These are phyloP conservation scores for Germaria angustata DNA, from an alignment of 2,888 invertebrate species.

Conservation along the genomic window DNA sequence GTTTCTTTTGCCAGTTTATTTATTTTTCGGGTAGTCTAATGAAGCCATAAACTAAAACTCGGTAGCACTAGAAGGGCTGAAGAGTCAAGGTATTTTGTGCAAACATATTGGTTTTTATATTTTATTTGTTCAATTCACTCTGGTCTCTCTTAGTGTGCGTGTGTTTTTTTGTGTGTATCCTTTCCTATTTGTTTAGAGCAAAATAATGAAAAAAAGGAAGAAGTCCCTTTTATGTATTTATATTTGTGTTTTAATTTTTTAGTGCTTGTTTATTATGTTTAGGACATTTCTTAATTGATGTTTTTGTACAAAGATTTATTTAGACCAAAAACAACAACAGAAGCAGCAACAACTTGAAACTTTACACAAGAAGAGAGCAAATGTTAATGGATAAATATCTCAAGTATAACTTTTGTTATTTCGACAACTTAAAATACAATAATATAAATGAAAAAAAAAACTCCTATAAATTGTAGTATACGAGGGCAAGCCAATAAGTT, in stretches of 20 bases:
- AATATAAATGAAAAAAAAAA: neutral
- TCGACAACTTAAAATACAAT: neutral
- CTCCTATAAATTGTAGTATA: neutral
- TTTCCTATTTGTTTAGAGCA: conserved; percentile 23
- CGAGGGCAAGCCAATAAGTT: too few species aligned
- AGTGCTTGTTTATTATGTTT: conserved; percentile 60
- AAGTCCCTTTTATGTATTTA: neutral
- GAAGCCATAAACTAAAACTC: conserved; percentile 60
- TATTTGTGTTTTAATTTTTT: conserved; percentile 20
- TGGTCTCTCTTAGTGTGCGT: neutral
- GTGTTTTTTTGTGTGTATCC: conserved; percentile 15
- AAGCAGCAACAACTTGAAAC: neutral
- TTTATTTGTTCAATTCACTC: conserved; percentile 53
- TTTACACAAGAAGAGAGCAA: conserved; percentile 22
- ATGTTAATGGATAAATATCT: conserved; percentile 45
- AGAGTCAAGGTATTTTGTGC: conserved; percentile 9
- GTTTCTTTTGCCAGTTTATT: conserved; percentile 30
- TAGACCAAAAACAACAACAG: conserved; percentile 1
- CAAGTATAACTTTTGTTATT: conserved; percentile 23
- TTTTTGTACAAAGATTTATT: conserved; percentile 62
- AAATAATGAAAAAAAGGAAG: neutral
- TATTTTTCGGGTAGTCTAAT: conserved; percentile 50
- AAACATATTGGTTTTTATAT: conserved; percentile 49
- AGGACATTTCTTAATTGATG: conserved; percentile 67
- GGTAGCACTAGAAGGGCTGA: neutral